Conservation (phyloP, 1,140 invertebrate species). For the Sogatella furcifera region DNA sequence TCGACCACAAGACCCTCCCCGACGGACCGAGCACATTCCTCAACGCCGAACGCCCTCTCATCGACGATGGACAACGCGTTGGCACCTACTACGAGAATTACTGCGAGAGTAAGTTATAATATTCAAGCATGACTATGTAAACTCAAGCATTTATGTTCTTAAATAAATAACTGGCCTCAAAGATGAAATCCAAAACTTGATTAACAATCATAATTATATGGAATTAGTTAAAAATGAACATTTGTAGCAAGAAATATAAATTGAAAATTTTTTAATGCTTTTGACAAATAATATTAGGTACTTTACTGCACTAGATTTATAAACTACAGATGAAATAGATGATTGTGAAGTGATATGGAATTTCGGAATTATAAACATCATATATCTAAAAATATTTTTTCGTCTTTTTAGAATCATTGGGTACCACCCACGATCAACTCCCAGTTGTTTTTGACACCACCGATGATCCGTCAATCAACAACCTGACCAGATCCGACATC, state of each 20-base stretch:
- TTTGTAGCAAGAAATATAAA: no score
- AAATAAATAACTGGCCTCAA: no score
- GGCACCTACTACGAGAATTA: conserved; percentile 83
- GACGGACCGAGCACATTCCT: conserved; percentile 84
- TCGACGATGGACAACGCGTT: conserved; percentile 80
- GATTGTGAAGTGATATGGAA: no score
- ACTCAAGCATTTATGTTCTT: no score
- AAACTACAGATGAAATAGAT: no score
- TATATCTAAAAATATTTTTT: not conserved
- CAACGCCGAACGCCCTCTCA: conserved; percentile 75
- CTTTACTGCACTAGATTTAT: no score
- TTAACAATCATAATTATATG: no score
- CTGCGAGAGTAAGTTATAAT: conserved; percentile 57
- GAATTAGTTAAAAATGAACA: no score
- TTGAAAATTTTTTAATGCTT: no score
- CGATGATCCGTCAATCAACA: conserved; percentile 55
- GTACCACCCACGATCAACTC: conserved; percentile 34
- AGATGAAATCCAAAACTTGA: no score
- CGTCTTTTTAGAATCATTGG: conserved; percentile 16
- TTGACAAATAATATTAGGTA: no score
- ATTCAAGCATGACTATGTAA: not conserved
- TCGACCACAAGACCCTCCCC: conserved; percentile 83
- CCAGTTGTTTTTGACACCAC: conserved; percentile 60
- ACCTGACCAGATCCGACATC: conserved; percentile 60
- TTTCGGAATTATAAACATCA: no score